Base-by-base conservation (phyloP, 2,113 vertebrate species). In the Sialia sialis region DNA sequence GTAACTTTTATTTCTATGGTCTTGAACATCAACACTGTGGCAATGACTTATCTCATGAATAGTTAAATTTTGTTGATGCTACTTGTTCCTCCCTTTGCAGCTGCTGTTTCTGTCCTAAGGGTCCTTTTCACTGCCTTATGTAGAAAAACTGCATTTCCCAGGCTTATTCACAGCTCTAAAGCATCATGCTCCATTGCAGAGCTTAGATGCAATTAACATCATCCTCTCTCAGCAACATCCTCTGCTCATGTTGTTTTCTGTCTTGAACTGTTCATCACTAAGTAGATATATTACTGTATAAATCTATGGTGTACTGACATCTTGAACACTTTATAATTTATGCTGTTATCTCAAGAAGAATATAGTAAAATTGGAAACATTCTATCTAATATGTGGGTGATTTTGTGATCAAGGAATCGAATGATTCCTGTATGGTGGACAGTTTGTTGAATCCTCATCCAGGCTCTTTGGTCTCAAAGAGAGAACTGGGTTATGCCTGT, bases 161-260 rank as follows among this genome's bases (percentile, higher is more conserved):
- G 70, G 62, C 78, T 93, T 83, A 87, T 94, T 96, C 75, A 83
- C 49, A 90, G 70, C 70, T 94, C 58, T 84, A 84, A 91, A 95
- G 74, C 67, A 95, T 95, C 90, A 91, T 11, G 67, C 38, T 88
- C 82, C 75, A 83, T 94, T 96, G 92, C 91, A 11, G 93, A 85
- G 58, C 32, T 90, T 54, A n/a, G 70, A 93, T 93, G 92, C 51
- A 90, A 94, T 96, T 94, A 94, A 56, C 90, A 92, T 91, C 49
- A 69, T 90, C 63, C 46, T 87, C 58, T 69, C 63, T 93, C 85
- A 83, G 85, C 92, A 96, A 43, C 39, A 93, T 94, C 46, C 63
- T 77, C 84, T 88, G 43, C 81, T 90, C 46, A 20, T 85, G 49
- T 59, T 87, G 16, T 73, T 84, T 78, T 69, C n/a, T 85, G 55